Evolutionary conservation across 2,888 invertebrate genomes (phyloP).

Genomic region (Polia nebulosa): DNA sequence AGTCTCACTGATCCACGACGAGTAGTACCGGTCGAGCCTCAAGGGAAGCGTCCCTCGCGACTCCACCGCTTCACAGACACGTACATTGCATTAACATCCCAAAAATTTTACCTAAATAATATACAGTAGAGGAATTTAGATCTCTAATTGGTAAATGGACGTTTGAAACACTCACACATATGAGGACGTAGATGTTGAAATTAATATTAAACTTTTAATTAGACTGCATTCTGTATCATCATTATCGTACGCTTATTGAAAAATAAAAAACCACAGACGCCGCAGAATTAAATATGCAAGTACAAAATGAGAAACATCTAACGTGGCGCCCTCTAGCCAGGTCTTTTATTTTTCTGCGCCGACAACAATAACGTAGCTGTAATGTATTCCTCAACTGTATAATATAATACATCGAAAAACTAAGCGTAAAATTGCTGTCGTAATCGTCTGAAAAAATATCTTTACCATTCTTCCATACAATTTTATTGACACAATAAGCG

Average conservation of each 20-base stretch:
- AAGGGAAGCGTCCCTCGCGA: constrained; percentile 39
- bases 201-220: constrained; percentile 44
- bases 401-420: constrained; percentile 76
- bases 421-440: constrained; percentile 76
- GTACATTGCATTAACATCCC: constrained; percentile 80
- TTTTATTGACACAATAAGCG: constrained; percentile 82
- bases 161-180: constrained; percentile 76
- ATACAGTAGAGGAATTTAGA: constrained; percentile 89
- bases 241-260: background rate
- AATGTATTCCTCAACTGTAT: constrained; percentile 69
- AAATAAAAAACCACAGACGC: constrained; percentile 44
- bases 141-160: constrained; percentile 86
- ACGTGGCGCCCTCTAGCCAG: constrained; percentile 29
- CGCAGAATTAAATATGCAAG: constrained; percentile 25
- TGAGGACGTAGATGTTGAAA: constrained; percentile 64
- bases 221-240: constrained; percentile 8
- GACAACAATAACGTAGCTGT: constrained; percentile 37
- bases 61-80: constrained; percentile 66
- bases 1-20: constrained; percentile 76
- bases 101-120: constrained; percentile 81
- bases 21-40: constrained; percentile 28
- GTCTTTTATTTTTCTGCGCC: constrained; percentile 34
- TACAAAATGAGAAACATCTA: constrained; percentile 41
- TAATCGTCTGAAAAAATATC: constrained; percentile 83
- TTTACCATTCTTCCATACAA: constrained; percentile 72